Evolutionary conservation across 30 jellyfish, hydroid and myxozoan species (phyloP).

Genomic region (Turritopsis dohrnii): DNA sequence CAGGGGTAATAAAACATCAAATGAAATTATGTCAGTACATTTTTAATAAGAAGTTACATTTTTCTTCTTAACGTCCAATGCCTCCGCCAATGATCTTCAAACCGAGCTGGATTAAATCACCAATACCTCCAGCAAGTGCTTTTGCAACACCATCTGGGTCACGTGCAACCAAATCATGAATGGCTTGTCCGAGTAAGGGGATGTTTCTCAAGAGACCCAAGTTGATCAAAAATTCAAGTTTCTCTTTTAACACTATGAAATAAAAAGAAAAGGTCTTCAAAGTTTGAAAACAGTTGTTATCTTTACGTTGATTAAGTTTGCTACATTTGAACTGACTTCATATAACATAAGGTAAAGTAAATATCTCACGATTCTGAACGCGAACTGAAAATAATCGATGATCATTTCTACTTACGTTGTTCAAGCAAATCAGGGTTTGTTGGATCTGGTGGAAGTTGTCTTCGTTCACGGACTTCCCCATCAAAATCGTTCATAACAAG

Average conservation of each 20-base stretch:
- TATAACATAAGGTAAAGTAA: too few species aligned
- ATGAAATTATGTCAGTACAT: not conserved
- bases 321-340: not conserved
- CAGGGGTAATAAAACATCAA: too few species aligned
- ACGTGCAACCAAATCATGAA: slow-evolving; percentile 25
- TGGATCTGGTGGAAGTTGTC: slow-evolving; percentile 22
- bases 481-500: not conserved
- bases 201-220: slow-evolving; percentile 9
- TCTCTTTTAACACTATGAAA: slow-evolving; percentile 6
- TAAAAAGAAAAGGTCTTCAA: not conserved
- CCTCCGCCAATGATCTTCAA: not conserved
- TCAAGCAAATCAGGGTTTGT: not conserved
- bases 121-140: slow-evolving; percentile 12
- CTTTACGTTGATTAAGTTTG: not conserved
- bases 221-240: slow-evolving; percentile 8
- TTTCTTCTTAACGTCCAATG: not conserved
- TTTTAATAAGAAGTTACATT: not conserved
- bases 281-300: not conserved
- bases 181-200: slow-evolving; percentile 14
- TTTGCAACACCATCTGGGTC: slow-evolving; percentile 32
- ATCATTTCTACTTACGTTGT: not conserved
- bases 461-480: not conserved
- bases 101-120: not conserved
- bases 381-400: not conserved
- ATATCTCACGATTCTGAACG: not conserved